Conservation (phyloP, 2,888 invertebrate genomes). For the Limnephilus lunatus region DNA sequence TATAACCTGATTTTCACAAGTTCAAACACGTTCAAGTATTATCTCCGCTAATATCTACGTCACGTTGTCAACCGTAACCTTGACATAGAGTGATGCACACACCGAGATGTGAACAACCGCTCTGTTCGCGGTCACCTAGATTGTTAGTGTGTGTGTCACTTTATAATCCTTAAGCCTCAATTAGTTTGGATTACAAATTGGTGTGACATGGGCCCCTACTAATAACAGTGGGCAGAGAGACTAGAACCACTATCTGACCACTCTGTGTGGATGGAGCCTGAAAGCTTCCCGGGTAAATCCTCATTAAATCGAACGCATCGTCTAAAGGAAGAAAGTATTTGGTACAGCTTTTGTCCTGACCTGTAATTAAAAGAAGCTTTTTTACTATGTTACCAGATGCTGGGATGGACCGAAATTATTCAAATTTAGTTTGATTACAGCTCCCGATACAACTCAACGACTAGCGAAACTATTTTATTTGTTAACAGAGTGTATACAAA, state of each 20-base stretch:
- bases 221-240: slow-evolving; percentile 52
- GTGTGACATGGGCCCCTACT: slow-evolving; percentile 61
- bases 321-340: not conserved
- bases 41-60: not conserved
- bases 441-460: slow-evolving; percentile 41
- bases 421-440: slow-evolving; percentile 43
- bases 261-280: not conserved
- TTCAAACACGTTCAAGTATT: slow-evolving; percentile 11
- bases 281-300: not conserved
- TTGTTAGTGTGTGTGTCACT: slow-evolving; percentile 50
- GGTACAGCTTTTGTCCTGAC: not conserved
- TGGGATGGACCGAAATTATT: not conserved
- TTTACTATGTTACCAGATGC: not conserved
- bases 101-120: slow-evolving; percentile 47
- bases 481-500: slow-evolving; percentile 24
- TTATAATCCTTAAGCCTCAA: slow-evolving; percentile 63
- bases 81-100: slow-evolving; percentile 40
- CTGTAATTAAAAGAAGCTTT: not conserved
- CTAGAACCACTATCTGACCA: slow-evolving; percentile 10
- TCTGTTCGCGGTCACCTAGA: slow-evolving; percentile 35
- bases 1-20: slow-evolving; percentile 11
- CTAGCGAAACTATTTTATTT: slow-evolving; percentile 35
- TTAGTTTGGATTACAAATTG: slow-evolving; percentile 66
- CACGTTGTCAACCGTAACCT: slow-evolving; percentile 51
- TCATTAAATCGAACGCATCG: not conserved